These are phyloP conservation scores for Laterallus jamaicensis DNA, from an alignment of 2,113 vertebrate genomes.

Conservation along the genomic window DNA sequence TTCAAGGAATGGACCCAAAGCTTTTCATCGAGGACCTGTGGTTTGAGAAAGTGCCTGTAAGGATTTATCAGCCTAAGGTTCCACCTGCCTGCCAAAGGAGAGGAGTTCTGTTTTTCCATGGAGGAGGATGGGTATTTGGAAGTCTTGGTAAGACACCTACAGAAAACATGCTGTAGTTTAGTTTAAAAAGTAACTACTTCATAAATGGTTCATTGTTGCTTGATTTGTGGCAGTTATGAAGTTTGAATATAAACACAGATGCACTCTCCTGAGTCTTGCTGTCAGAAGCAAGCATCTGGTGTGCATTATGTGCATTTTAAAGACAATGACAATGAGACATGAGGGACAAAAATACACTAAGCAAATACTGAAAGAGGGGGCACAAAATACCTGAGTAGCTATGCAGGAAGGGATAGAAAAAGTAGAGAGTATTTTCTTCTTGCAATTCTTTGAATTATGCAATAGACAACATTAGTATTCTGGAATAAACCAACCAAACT, in stretches of 20 bases:
- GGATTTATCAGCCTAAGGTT: conserved; percentile 79
- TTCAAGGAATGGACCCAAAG: conserved; percentile 24
- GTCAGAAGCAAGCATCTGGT: neutral
- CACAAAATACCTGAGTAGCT: neutral
- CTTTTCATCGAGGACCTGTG: conserved; percentile 76
- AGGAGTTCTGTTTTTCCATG: conserved; percentile 84
- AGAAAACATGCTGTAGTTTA: neutral
- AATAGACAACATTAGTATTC: neutral
- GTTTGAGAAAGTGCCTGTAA: conserved; percentile 79
- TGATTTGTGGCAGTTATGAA: neutral
- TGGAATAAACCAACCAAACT: neutral
- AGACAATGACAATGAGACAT: neutral
- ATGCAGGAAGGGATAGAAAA: neutral
- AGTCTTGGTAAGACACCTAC: conserved; percentile 78
- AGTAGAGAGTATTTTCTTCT: neutral
- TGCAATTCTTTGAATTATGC: neutral
- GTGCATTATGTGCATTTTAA: neutral
- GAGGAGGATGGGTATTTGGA: conserved; percentile 80
- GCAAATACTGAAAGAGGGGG: neutral
- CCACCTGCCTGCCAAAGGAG: conserved; percentile 53
- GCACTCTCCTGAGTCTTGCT: neutral
- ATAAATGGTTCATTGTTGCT: neutral
- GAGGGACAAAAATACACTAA: neutral
- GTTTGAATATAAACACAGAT: neutral
- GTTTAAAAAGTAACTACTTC: neutral